Percentiles rank a stretch among this genome's conserved stretches.
Conservation (phyloP, 2,113 vertebrate species). For the Peromyscus maniculatus region DNA sequence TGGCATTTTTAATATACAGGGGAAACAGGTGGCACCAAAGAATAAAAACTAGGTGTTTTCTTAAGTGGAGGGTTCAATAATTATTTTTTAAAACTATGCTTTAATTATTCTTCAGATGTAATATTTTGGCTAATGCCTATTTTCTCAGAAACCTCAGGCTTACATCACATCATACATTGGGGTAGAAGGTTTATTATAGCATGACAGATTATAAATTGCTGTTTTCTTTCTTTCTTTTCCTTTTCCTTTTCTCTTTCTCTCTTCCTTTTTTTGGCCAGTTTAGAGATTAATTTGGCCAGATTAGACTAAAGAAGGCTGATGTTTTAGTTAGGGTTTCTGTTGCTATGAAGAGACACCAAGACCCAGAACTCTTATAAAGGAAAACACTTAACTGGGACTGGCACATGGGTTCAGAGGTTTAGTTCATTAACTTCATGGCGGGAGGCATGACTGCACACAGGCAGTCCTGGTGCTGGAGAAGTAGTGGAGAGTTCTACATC, state of each 20-base stretch:
- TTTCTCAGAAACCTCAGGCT: neutral
- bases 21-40: neutral
- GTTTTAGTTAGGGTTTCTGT: too few relatives aligned
- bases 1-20: slow-evolving; percentile 11
- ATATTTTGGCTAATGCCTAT: neutral
- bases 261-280: neutral
- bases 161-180: neutral
- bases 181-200: neutral
- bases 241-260: neutral
- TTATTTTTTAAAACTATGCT: slow-evolving; percentile 32
- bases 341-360: too few relatives aligned
- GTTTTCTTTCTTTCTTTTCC: neutral
- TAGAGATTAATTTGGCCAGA: neutral
- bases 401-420: too few relatives aligned
- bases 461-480: too few relatives aligned
- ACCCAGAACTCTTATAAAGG: too few relatives aligned
- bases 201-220: slow-evolving; percentile 17
- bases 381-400: too few relatives aligned
- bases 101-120: neutral
- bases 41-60: slow-evolving; percentile 10
- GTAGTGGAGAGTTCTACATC: too few relatives aligned
- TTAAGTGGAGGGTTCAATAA: neutral
- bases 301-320: neutral
- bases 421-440: too few relatives aligned
- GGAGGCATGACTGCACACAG: too few relatives aligned